These are phyloP conservation scores for Sminthurides aquaticus DNA, from an alignment of 2,888 invertebrate species.

Conservation along the genomic window DNA sequence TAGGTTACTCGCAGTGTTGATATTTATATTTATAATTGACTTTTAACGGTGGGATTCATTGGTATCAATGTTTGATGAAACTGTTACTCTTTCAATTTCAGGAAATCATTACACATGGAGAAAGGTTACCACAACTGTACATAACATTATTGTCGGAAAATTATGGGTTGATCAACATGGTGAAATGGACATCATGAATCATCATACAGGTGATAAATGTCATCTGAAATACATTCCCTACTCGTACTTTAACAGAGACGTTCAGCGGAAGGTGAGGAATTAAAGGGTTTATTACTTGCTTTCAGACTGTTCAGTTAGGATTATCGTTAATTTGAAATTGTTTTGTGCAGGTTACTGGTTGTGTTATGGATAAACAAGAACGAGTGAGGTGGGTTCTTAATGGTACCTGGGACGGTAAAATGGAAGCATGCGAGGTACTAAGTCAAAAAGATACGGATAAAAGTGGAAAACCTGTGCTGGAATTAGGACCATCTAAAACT, in stretches of 20 bases:
- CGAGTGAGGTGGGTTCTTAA: slow-evolving; percentile 59
- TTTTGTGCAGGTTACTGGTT: slow-evolving; percentile 60
- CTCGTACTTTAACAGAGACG: slow-evolving; percentile 95
- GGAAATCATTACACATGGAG: slow-evolving; percentile 93
- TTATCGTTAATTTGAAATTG: neutral
- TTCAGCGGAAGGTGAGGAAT: slow-evolving; percentile 79
- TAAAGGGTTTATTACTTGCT: slow-evolving; percentile 1
- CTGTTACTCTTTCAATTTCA: slow-evolving; percentile 44
- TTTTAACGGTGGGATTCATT: too few relatives aligned
- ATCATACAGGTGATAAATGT: slow-evolving; percentile 82
- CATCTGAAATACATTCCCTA: slow-evolving; percentile 96
- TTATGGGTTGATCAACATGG: slow-evolving; percentile 99
- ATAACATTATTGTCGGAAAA: slow-evolving; percentile 99
- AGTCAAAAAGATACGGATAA: slow-evolving; percentile 59
- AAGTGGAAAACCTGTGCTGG: slow-evolving; percentile 72
- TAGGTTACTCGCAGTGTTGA: slow-evolving; percentile 28
- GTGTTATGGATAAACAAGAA: slow-evolving; percentile 54
- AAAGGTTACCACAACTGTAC: slow-evolving; percentile 96
- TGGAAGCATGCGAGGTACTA: slow-evolving; percentile 87
- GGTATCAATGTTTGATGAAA: neutral
- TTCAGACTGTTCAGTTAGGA: neutral
- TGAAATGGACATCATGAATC: slow-evolving; percentile 94
- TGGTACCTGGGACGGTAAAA: slow-evolving; percentile 91
- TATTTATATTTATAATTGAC: neutral
- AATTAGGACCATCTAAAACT: slow-evolving; percentile 75